phyloP scores from a whole-genome alignment of 2,797 vertebrate genomes.

The Cichlasoma orientale region DNA sequence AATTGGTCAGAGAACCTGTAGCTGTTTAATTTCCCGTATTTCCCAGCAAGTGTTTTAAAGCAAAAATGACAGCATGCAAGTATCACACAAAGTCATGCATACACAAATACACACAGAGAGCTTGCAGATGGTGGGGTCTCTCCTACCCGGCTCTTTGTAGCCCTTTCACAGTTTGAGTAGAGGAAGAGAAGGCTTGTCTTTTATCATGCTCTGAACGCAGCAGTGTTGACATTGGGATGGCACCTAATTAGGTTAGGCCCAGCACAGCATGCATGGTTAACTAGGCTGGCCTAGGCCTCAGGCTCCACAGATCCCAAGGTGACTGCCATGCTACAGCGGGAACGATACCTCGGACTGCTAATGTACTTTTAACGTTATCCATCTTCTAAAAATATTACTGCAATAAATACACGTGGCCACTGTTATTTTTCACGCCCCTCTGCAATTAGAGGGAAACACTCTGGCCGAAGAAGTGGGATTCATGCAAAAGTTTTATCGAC shows the following conservation, averaged over 20 bases:
- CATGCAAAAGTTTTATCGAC: neutral
- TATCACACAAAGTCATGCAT: slow-evolving; percentile 19
- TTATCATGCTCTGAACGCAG: slow-evolving; percentile 69
- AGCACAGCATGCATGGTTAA: slow-evolving; percentile 75
- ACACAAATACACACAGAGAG: slow-evolving; percentile 39
- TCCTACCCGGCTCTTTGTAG: slow-evolving; percentile 60
- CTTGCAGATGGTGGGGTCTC: slow-evolving; percentile 69
- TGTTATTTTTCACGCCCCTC: slow-evolving; percentile 7
- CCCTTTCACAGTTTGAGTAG: slow-evolving; percentile 66
- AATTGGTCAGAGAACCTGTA: slow-evolving; percentile 12
- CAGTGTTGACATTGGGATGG: slow-evolving; percentile 79
- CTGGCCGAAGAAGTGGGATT: no score
- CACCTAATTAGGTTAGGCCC: slow-evolving; percentile 79
- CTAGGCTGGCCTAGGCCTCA: slow-evolving; percentile 74
- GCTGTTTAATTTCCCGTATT: slow-evolving; percentile 26
- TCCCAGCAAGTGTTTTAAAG: slow-evolving; percentile 27
- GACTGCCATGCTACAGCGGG: slow-evolving; percentile 60
- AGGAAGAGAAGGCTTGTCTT: slow-evolving; percentile 69
- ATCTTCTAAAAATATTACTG: slow-evolving; percentile 52
- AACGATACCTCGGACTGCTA: slow-evolving; percentile 54
- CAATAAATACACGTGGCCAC: slow-evolving; percentile 5
- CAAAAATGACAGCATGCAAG: slow-evolving; percentile 33
- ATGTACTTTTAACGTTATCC: slow-evolving; percentile 46
- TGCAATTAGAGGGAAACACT: slow-evolving; percentile 15
- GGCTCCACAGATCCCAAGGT: slow-evolving; percentile 74